Percentiles rank a stretch among this genome's conserved stretches.
phyloP scores from a whole-genome alignment of 2,888 invertebrate species.

The Orthonevra nobilis region DNA sequence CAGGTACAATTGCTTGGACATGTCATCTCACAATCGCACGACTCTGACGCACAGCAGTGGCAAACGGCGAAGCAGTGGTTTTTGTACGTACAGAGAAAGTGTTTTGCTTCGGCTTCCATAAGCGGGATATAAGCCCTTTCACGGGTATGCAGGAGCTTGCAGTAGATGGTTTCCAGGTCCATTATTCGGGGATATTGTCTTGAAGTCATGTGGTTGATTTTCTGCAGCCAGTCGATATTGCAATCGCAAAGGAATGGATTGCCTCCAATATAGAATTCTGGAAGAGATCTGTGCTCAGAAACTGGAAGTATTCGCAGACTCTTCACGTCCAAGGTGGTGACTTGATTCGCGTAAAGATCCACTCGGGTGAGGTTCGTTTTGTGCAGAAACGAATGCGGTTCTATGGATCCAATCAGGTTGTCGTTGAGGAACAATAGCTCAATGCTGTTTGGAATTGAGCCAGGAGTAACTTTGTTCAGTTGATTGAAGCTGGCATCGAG shows the following conservation, averaged over 20 bases:
- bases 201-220: conserved; percentile 92
- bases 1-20: conserved; percentile 97
- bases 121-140: conserved; percentile 92
- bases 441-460: conserved; percentile 90
- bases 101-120: conserved; percentile 91
- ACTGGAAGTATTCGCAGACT: conserved; percentile 91
- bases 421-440: conserved; percentile 93
- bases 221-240: conserved; percentile 96
- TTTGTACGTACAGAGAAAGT: conserved; percentile 95
- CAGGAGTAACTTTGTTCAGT: conserved; percentile 87
- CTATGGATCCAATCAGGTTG: conserved; percentile 91
- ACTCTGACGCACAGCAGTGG: conserved; percentile 97
- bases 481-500: conserved; percentile 95
- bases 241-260: conserved; percentile 97
- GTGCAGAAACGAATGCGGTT: conserved; percentile 93
- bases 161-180: conserved; percentile 94
- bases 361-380: conserved; percentile 94
- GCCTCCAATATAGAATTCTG: conserved; percentile 95
- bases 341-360: conserved; percentile 95
- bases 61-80: conserved; percentile 96
- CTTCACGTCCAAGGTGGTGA: conserved; percentile 93
- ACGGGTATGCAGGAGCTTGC: conserved; percentile 91
- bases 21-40: conserved; percentile 98
- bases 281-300: conserved; percentile 86
- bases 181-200: conserved; percentile 94